Conservation (phyloP, 2,797 vertebrate species). For the Gallinago stenura region DNA sequence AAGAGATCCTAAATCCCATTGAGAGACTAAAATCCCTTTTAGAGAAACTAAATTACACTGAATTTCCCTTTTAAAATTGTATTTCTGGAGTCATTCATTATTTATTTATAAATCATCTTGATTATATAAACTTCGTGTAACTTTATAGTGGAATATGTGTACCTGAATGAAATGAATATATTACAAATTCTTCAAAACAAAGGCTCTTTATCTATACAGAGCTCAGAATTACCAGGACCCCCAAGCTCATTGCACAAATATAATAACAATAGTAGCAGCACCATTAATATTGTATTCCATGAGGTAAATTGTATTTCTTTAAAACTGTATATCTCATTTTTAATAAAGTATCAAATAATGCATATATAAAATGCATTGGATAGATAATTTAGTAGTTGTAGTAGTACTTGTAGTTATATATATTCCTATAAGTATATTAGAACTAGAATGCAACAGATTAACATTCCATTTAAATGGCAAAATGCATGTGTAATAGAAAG, state of each 20-base stretch:
- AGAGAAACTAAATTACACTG: not conserved
- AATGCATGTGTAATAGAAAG: not conserved
- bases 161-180: not conserved
- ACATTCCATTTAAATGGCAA: not conserved
- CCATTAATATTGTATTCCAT: not conserved
- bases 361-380: not conserved
- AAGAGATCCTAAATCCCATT: not conserved
- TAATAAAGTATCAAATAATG: not conserved
- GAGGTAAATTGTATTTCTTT: not conserved
- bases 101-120: not conserved
- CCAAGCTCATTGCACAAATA: not conserved
- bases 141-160: not conserved
- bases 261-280: not conserved
- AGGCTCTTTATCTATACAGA: not conserved
- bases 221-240: not conserved
- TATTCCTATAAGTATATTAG: not conserved
- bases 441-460: not conserved
- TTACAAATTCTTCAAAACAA: not conserved
- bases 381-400: not conserved
- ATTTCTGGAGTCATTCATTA: not conserved
- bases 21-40: not conserved
- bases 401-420: not conserved
- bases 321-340: not conserved
- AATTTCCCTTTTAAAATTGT: not conserved
- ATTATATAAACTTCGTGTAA: not conserved